These are phyloP conservation scores for Lepus europaeus DNA, from an alignment of 2,113 vertebrate genomes.

Conservation along the genomic window DNA sequence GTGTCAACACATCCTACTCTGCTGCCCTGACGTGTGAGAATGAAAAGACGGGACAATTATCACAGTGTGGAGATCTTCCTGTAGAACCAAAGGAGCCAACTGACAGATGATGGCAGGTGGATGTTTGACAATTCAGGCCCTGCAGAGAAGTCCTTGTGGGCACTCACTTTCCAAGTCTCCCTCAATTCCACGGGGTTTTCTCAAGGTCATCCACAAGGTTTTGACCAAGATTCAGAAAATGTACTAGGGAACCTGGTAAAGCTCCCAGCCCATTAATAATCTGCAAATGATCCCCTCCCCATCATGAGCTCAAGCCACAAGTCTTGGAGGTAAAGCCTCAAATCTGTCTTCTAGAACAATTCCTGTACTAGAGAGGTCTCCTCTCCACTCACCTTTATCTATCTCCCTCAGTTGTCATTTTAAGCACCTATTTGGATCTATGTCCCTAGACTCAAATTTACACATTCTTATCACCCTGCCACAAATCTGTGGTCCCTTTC, in stretches of 20 bases:
- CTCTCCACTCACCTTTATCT: background rate
- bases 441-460: background rate
- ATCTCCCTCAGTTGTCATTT: background rate
- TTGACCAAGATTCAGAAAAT: constrained; percentile 41
- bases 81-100: background rate
- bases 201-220: background rate
- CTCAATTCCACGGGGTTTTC: background rate
- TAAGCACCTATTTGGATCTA: background rate
- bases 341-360: constrained; percentile 50
- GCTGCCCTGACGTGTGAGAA: background rate
- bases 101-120: background rate
- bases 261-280: constrained; percentile 55
- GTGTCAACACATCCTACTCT: background rate
- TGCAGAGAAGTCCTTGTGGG: background rate
- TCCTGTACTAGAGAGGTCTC: background rate
- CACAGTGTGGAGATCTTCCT: background rate
- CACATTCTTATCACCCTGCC: background rate
- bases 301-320: constrained; percentile 5
- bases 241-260: constrained; percentile 55
- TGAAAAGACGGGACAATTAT: background rate
- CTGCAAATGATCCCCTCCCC: background rate
- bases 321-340: background rate
- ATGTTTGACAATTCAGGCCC: background rate
- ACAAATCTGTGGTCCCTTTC: background rate
- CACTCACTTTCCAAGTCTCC: background rate